Conservation (phyloP, 1,140 invertebrate genomes). For the Pseudachorutes palmiensis region DNA sequence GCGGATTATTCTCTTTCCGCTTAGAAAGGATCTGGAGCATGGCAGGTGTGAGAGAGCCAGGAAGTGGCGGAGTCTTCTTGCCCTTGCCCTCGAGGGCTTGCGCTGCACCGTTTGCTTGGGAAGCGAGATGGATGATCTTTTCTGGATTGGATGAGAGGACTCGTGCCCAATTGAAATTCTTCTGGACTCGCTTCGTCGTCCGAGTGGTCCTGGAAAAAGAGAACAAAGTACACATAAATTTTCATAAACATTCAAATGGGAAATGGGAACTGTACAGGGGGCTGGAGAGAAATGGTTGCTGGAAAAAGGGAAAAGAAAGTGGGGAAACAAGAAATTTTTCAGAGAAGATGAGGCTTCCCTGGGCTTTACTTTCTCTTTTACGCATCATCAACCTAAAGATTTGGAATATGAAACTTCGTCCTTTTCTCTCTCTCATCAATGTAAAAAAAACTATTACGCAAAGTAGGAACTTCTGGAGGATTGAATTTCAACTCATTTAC, state of each 20-base stretch:
- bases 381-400: not conserved
- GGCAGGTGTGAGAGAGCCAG: constrained; percentile 33
- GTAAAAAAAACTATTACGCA: not conserved
- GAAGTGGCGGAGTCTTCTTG: constrained; percentile 24
- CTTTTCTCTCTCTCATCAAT: not conserved
- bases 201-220: constrained; percentile 25
- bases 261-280: no score
- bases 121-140: constrained; percentile 31
- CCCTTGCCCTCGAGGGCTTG: not conserved
- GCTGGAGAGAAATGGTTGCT: no score
- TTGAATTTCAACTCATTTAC: no score
- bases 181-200: constrained; percentile 31
- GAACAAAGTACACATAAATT: not conserved
- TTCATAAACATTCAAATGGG: no score
- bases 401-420: not conserved
- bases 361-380: constrained; percentile 2
- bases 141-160: constrained; percentile 37
- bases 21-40: constrained; percentile 37
- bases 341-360: not conserved
- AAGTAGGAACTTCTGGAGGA: no score
- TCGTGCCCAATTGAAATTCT: constrained; percentile 36
- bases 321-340: no score
- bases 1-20: constrained; percentile 33
- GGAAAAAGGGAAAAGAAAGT: no score
- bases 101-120: constrained; percentile 22